Conservation (phyloP, 2,113 vertebrate species). For the Dissostichus mawsoni region DNA sequence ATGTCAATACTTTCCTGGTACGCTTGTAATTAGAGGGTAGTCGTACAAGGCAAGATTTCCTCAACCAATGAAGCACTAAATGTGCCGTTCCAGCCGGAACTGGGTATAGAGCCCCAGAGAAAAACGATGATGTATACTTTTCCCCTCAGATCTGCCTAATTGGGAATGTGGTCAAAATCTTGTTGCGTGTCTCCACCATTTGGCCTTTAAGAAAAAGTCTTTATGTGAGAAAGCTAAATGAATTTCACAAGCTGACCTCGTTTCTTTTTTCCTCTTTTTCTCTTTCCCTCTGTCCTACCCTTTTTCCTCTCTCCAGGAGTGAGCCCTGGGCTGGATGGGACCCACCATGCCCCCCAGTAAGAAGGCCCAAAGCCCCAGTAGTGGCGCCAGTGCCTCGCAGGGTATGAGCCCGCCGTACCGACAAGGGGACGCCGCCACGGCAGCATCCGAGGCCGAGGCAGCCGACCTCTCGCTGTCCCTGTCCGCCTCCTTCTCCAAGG, state of each 20-base stretch:
- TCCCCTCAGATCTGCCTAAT: slow-evolving; percentile 60
- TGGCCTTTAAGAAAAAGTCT: slow-evolving; percentile 55
- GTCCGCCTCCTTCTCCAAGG: slow-evolving; percentile 88
- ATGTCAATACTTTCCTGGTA: slow-evolving; percentile 70
- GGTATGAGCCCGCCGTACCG: slow-evolving; percentile 92
- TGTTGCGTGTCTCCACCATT: slow-evolving; percentile 40
- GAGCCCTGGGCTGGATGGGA: slow-evolving; percentile 93
- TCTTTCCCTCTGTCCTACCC: neutral
- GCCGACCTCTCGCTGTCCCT: slow-evolving; percentile 94
- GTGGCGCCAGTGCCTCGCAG: slow-evolving; percentile 92
- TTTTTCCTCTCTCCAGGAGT: slow-evolving; percentile 79
- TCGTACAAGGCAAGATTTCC: slow-evolving; percentile 69
- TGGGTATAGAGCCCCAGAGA: slow-evolving; percentile 54
- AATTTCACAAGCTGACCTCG: slow-evolving; percentile 50
- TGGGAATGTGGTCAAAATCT: slow-evolving; percentile 59
- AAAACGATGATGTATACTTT: slow-evolving; percentile 58
- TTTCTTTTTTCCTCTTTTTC: slow-evolving; percentile 33
- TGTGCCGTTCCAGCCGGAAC: slow-evolving; percentile 66
- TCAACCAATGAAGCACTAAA: slow-evolving; percentile 73
- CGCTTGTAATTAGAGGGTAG: slow-evolving; percentile 70
- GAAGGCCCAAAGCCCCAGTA: slow-evolving; percentile 95
- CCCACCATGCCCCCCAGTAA: slow-evolving; percentile 99
- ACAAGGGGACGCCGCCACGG: slow-evolving; percentile 79
- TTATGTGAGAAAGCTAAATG: slow-evolving; percentile 31
- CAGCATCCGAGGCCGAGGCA: slow-evolving; percentile 89